Evolutionary conservation across 2,888 invertebrate genomes (phyloP).

Genomic region (Aphelenchoides bicaudatus): DNA sequence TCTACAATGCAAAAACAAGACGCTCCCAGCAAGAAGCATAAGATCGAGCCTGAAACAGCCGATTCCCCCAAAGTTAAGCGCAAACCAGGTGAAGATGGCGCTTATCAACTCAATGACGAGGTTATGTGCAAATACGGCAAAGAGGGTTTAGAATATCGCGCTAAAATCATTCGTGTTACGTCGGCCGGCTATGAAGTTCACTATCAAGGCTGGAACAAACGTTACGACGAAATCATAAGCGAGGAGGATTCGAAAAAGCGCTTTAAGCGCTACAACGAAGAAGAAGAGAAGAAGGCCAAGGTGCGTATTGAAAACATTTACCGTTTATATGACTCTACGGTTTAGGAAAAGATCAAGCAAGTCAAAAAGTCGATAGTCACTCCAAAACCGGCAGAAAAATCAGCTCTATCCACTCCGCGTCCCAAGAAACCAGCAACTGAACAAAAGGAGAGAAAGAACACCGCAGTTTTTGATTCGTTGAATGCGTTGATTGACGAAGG

Average conservation of each 20-base stretch:
- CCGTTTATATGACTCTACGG: not conserved
- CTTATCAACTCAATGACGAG: too few relatives aligned
- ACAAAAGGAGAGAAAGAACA: not conserved
- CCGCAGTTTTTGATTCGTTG: constrained; percentile 6
- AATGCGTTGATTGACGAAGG: not conserved
- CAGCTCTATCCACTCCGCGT: not conserved
- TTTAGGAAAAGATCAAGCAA: constrained; percentile 14
- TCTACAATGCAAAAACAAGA: too few relatives aligned
- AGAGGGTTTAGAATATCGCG: too few relatives aligned
- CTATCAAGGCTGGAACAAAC: constrained; percentile 25
- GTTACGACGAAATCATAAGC: constrained; percentile 23
- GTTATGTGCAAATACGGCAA: too few relatives aligned
- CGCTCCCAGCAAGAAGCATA: too few relatives aligned
- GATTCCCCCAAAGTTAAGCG: too few relatives aligned
- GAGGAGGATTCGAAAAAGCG: constrained; percentile 17
- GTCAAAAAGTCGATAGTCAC: not conserved
- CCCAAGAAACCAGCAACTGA: constrained; percentile 2
- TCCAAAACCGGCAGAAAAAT: not conserved
- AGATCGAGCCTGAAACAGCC: too few relatives aligned
- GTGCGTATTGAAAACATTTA: constrained; percentile 5
- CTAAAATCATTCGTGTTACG: too few relatives aligned
- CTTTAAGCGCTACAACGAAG: constrained; percentile 17
- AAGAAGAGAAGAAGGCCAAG: constrained; percentile 6
- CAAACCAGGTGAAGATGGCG: too few relatives aligned
- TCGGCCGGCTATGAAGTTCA: too few relatives aligned